A percentile compares a stretch with the other conserved stretches of the same genome.
These are phyloP conservation scores for Ochlodes sylvanus DNA, from an alignment of 2,888 invertebrate genomes.

Conservation along the genomic window DNA sequence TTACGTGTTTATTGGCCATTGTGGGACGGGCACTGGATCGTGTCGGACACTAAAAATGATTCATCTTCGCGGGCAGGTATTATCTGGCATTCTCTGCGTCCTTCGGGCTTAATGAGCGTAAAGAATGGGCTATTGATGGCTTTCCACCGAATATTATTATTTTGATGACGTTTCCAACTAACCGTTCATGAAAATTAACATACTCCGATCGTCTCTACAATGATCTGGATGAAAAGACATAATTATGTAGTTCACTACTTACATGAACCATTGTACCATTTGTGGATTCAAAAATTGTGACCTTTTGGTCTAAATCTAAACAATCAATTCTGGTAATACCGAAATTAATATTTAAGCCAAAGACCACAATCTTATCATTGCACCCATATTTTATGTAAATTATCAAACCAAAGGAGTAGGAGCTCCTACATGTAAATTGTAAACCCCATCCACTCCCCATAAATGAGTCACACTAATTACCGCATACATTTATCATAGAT, in stretches of 20 bases:
- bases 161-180: slow-evolving; percentile 27
- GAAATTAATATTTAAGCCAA: slow-evolving; percentile 2
- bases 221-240: no score
- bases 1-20: slow-evolving; percentile 83
- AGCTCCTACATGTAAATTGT: not conserved
- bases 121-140: slow-evolving; percentile 54
- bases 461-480: slow-evolving; percentile 34
- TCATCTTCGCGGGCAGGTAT: slow-evolving; percentile 60
- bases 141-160: slow-evolving; percentile 40
- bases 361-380: slow-evolving; percentile 16
- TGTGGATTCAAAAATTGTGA: no score
- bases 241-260: no score
- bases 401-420: slow-evolving; percentile 1
- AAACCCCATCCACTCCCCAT: slow-evolving; percentile 21
- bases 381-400: slow-evolving; percentile 17
- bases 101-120: slow-evolving; percentile 69
- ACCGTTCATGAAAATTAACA: not conserved
- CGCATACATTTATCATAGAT: slow-evolving; percentile 28
- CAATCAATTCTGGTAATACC: not conserved
- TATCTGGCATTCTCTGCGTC: slow-evolving; percentile 63
- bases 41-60: slow-evolving; percentile 74
- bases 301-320: no score
- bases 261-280: no score
- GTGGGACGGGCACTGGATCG: slow-evolving; percentile 60
- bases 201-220: no score